Evolutionary conservation across 2,797 vertebrate species (phyloP).

Genomic region (Ambastaia sidthimunki): DNA sequence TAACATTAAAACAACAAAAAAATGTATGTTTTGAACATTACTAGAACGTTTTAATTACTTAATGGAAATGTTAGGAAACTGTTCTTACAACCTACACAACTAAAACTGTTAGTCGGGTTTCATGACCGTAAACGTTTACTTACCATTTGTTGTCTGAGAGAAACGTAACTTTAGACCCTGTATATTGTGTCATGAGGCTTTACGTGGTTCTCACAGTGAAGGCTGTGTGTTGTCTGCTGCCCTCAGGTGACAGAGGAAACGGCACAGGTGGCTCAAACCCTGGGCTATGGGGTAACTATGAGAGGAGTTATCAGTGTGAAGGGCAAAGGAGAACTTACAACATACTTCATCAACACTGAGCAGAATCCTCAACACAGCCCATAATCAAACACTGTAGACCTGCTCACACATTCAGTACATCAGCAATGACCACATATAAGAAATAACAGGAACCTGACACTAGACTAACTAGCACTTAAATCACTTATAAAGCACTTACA

Average conservation of each 20-base stretch:
- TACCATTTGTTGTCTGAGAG: no score
- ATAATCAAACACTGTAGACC: conserved; percentile 48
- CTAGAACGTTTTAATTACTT: no score
- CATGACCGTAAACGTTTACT: no score
- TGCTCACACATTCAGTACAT: not conserved
- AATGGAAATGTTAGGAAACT: no score
- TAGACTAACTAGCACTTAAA: not conserved
- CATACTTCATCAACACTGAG: conserved; percentile 86
- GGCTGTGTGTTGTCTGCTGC: not conserved
- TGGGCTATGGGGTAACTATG: conserved; percentile 81
- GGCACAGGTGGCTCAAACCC: conserved; percentile 74
- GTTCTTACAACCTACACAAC: no score
- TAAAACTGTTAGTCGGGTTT: no score
- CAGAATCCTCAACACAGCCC: conserved; percentile 26
- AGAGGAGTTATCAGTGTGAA: conserved; percentile 87
- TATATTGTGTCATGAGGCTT: no score
- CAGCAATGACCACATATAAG: not conserved
- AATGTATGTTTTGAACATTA: no score
- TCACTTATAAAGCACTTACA: not conserved
- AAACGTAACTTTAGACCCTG: no score
- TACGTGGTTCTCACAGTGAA: no score
- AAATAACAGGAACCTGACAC: not conserved
- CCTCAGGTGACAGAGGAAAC: conserved; percentile 88
- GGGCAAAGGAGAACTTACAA: conserved; percentile 89
- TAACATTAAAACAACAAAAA: no score